A percentile compares a stretch with the other conserved stretches of the same genome.
These are phyloP conservation scores for Sebastolobus alascanus DNA, from an alignment of 2,797 vertebrate species.

Conservation along the genomic window DNA sequence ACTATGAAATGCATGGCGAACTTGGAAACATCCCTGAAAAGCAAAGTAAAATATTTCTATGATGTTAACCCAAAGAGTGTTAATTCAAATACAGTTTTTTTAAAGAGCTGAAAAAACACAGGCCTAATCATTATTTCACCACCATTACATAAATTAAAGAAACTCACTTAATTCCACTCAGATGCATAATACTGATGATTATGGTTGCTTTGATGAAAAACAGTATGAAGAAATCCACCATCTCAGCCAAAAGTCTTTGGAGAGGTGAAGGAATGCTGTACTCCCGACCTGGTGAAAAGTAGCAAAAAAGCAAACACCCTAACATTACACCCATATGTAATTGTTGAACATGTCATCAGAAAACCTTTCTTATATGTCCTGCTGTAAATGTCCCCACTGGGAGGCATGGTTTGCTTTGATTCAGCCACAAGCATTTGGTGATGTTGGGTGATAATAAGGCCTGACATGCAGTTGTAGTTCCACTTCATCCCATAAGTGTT, in stretches of 20 bases:
- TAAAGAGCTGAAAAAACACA: background rate
- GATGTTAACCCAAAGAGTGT: background rate
- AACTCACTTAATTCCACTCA: conserved; percentile 97
- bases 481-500: background rate
- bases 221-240: conserved; percentile 99
- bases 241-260: conserved; percentile 97
- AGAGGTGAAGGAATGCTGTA: conserved; percentile 94
- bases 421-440: conserved; percentile 2
- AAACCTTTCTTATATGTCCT: background rate
- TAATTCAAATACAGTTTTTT: background rate
- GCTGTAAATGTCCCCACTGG: background rate
- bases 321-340: background rate
- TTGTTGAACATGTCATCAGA: background rate
- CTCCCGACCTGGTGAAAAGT: conserved; percentile 88
- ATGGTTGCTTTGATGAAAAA: conserved; percentile 99
- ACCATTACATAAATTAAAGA: background rate
- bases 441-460: background rate
- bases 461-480: background rate
- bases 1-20: conserved; percentile 99
- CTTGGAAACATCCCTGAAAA: conserved; percentile 95
- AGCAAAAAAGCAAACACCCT: background rate
- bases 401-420: background rate
- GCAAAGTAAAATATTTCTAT: background rate
- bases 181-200: conserved; percentile 96
- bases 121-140: background rate